Percentiles rank a stretch among this genome's conserved stretches.
Conservation (phyloP, 2,888 invertebrate genomes). For the Cryptocephalus moraei region DNA sequence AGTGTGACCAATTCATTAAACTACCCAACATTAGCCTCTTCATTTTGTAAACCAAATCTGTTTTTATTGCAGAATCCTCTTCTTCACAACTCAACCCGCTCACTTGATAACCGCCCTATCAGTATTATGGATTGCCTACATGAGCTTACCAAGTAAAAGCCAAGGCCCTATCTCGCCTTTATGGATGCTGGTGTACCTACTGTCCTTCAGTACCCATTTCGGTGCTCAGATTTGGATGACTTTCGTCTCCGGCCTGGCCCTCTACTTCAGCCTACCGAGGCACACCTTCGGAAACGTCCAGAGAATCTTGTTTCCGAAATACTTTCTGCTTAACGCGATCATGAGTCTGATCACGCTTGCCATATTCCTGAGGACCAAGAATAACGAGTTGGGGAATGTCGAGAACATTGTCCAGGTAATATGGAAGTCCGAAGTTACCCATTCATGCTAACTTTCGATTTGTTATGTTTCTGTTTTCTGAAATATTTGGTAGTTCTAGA, state of each 20-base stretch:
- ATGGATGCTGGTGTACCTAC: constrained; percentile 61
- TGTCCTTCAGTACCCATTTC: constrained; percentile 69
- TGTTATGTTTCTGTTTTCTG: too few species aligned
- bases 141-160: constrained; percentile 36
- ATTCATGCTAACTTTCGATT: too few species aligned
- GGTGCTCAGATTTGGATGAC: constrained; percentile 92
- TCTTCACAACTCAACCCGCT: constrained; percentile 66
- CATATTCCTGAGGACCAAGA: constrained; percentile 58
- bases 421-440: too few species aligned
- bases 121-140: constrained; percentile 43
- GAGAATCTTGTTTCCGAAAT: constrained; percentile 75
- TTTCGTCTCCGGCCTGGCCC: constrained; percentile 75
- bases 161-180: constrained; percentile 33
- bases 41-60: neutral
- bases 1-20: neutral
- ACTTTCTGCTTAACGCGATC: constrained; percentile 69
- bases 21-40: neutral
- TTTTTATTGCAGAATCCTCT: constrained; percentile 52
- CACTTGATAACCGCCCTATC: constrained; percentile 62
- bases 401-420: constrained; percentile 45
- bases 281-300: constrained; percentile 84
- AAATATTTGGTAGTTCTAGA: too few species aligned
- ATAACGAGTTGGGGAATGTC: constrained; percentile 37
- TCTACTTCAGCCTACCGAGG: constrained; percentile 77
- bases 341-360: constrained; percentile 64